Conservation (phyloP, 2,797 vertebrate species). For the Chrysocyon brachyurus region DNA sequence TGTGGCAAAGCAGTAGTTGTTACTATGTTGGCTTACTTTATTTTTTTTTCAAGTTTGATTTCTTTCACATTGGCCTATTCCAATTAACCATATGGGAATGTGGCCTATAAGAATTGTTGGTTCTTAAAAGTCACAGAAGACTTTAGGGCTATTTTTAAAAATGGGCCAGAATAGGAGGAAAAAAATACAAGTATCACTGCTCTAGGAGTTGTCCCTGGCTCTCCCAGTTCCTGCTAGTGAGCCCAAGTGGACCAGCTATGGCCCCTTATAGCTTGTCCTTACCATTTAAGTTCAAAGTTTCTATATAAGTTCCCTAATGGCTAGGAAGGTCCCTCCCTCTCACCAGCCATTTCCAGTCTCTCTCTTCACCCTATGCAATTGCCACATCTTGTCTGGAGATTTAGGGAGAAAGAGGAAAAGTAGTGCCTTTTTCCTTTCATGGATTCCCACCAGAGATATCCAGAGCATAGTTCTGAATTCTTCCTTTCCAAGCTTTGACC, state of each 20-base stretch:
- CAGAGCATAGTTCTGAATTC: not conserved
- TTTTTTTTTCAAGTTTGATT: conserved; percentile 52
- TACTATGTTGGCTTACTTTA: not conserved
- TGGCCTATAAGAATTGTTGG: conserved; percentile 3
- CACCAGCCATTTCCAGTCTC: not conserved
- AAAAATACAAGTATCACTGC: not conserved
- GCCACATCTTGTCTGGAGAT: not conserved
- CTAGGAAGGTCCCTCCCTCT: not conserved
- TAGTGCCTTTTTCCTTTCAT: not conserved
- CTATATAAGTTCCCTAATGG: not conserved
- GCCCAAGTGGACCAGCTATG: not conserved
- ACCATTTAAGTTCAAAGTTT: conserved; percentile 3
- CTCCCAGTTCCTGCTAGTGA: not conserved
- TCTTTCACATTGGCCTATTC: conserved; percentile 23
- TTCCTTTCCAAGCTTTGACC: not conserved
- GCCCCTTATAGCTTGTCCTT: not conserved
- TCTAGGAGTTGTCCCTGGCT: not conserved
- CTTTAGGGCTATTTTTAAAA: conserved; percentile 46
- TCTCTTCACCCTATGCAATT: not conserved
- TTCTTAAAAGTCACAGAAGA: conserved; percentile 2
- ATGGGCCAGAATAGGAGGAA: not conserved
- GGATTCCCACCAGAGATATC: not conserved
- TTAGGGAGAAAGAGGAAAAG: not conserved
- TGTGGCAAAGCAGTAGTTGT: not conserved
- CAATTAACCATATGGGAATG: not conserved